Percentiles rank a stretch among this genome's conserved stretches.
Conservation (phyloP, 1,140 invertebrate species). For the Spodoptera litura region DNA sequence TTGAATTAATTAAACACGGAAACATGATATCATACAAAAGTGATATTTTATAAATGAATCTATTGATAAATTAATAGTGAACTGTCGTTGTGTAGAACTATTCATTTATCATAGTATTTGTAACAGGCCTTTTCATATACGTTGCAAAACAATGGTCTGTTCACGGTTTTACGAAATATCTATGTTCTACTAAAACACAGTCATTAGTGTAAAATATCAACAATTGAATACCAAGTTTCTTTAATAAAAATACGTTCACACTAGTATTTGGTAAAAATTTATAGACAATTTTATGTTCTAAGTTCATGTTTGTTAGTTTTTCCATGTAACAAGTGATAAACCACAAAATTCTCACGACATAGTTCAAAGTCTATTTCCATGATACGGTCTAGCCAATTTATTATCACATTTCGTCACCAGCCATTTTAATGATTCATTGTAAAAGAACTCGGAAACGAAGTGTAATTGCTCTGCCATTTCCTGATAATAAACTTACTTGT, state of each 20-base stretch:
- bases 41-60: slow-evolving; percentile 54
- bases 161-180: slow-evolving; percentile 74
- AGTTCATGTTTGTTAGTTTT: background rate
- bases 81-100: slow-evolving; percentile 65
- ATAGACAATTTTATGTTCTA: background rate
- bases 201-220: slow-evolving; percentile 68
- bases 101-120: slow-evolving; percentile 71
- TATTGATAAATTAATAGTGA: slow-evolving; percentile 71
- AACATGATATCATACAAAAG: slow-evolving; percentile 53
- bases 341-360: slow-evolving; percentile 1
- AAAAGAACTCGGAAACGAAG: slow-evolving; percentile 23
- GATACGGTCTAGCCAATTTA: slow-evolving; percentile 26
- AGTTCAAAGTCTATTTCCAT: slow-evolving; percentile 7
- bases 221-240: slow-evolving; percentile 50
- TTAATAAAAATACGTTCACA: slow-evolving; percentile 33
- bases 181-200: slow-evolving; percentile 56
- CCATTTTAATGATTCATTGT: slow-evolving; percentile 37
- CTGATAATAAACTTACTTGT: slow-evolving; percentile 21
- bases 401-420: slow-evolving; percentile 40
- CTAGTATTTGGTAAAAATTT: slow-evolving; percentile 12
- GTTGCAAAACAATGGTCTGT: slow-evolving; percentile 73
- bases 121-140: slow-evolving; percentile 65
- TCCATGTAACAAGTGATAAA: background rate
- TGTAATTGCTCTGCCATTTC: slow-evolving; percentile 13
- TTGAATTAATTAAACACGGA: slow-evolving; percentile 55